These are phyloP conservation scores for Cosmia pyralina DNA, from an alignment of 2,888 invertebrate species.

Conservation along the genomic window DNA sequence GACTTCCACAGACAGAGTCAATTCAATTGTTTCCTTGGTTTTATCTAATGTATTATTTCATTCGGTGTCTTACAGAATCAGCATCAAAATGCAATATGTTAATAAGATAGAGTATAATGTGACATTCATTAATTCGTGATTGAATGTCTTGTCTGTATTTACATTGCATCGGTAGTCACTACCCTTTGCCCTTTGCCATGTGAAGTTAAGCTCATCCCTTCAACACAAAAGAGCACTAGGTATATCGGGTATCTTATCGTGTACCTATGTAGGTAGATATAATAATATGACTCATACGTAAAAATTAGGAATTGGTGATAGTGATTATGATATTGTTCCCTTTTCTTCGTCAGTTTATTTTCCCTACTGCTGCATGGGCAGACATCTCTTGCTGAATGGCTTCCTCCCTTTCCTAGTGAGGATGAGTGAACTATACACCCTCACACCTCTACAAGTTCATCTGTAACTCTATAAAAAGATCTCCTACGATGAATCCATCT, in stretches of 20 bases:
- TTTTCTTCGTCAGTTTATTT: too few species aligned
- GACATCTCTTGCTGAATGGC: too few species aligned
- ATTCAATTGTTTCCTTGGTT: neutral
- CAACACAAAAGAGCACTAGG: conserved; percentile 7
- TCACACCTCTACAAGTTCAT: neutral
- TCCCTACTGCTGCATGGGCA: neutral
- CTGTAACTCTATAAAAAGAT: neutral
- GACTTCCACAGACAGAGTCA: neutral
- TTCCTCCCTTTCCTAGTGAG: neutral
- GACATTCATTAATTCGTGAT: too few species aligned
- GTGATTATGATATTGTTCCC: neutral
- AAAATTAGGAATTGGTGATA: neutral
- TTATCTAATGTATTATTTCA: neutral
- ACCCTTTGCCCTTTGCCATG: conserved; percentile 48
- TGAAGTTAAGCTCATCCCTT: conserved; percentile 46
- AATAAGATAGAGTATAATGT: too few species aligned
- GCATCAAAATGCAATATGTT: neutral
- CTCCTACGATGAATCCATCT: neutral
- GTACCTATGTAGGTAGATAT: neutral
- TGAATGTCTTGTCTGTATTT: conserved; percentile 16
- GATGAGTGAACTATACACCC: too few species aligned
- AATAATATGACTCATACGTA: conserved; percentile 3
- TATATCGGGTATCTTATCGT: neutral
- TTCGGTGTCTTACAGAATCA: neutral
- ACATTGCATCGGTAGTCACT: conserved; percentile 30